Conservation (phyloP, 2,797 vertebrate genomes). For the Xiphophorus birchmanni region DNA sequence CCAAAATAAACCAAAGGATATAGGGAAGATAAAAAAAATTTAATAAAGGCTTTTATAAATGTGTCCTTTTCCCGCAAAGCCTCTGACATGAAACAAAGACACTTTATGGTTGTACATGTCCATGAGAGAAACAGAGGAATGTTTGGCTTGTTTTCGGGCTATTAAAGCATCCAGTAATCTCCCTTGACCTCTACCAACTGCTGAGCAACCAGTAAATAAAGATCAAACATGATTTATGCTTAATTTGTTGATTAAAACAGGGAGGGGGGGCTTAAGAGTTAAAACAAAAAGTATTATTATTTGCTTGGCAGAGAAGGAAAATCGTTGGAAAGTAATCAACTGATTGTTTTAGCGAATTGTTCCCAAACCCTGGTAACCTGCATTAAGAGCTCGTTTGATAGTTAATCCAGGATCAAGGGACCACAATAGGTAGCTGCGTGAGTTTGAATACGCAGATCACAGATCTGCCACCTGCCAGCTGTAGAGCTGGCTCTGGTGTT, state of each 20-base stretch:
- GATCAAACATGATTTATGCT: slow-evolving; percentile 84
- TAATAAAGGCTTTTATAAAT: slow-evolving; percentile 25
- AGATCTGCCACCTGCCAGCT: slow-evolving; percentile 74
- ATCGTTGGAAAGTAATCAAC: slow-evolving; percentile 85
- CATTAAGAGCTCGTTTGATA: slow-evolving; percentile 76
- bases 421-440: slow-evolving; percentile 74
- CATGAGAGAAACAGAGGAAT: slow-evolving; percentile 51
- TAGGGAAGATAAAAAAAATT: slow-evolving; percentile 5
- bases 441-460: slow-evolving; percentile 67
- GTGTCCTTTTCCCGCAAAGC: slow-evolving; percentile 28
- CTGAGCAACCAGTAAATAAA: slow-evolving; percentile 80
- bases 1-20: neutral
- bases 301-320: slow-evolving; percentile 74
- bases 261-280: slow-evolving; percentile 62
- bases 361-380: slow-evolving; percentile 79
- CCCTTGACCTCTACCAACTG: slow-evolving; percentile 80
- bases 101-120: slow-evolving; percentile 27
- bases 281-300: slow-evolving; percentile 79
- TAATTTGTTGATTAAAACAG: slow-evolving; percentile 87
- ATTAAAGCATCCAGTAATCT: slow-evolving; percentile 73
- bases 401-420: slow-evolving; percentile 84
- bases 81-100: slow-evolving; percentile 20
- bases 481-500: slow-evolving; percentile 44
- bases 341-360: slow-evolving; percentile 83
- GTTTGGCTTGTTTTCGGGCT: slow-evolving; percentile 66